These are phyloP conservation scores for Helicoverpa zea DNA, from an alignment of 1,140 invertebrate genomes.

Conservation along the genomic window DNA sequence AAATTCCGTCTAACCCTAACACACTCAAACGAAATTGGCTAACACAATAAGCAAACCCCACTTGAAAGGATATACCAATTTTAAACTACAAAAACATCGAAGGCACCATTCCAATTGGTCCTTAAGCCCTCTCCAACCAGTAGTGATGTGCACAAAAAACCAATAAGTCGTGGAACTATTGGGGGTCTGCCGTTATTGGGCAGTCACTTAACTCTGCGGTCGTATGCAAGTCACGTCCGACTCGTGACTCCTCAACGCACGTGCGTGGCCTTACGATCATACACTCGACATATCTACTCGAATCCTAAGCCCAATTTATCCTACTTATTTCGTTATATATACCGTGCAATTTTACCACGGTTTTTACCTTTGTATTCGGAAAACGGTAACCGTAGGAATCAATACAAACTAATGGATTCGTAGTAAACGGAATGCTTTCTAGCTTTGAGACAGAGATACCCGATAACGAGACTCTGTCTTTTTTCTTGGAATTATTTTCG, in stretches of 20 bases:
- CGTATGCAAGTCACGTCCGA: constrained; percentile 57
- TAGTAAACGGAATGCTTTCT: constrained; percentile 37
- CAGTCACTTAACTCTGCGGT: constrained; percentile 51
- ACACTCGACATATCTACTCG: constrained; percentile 54
- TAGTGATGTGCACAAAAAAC: constrained; percentile 15
- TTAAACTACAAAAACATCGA: constrained; percentile 24
- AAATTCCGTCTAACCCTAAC: background rate
- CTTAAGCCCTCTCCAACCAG: background rate
- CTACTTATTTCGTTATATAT: constrained; percentile 59
- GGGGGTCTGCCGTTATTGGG: constrained; percentile 54
- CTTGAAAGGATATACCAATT: background rate
- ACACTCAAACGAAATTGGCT: background rate
- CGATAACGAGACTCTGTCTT: background rate
- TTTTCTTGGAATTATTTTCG: constrained; percentile 12
- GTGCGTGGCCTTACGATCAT: constrained; percentile 55
- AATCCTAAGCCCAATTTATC: constrained; percentile 67
- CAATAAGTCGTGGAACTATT: constrained; percentile 38
- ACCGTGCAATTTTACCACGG: constrained; percentile 54
- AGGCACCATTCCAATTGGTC: constrained; percentile 49
- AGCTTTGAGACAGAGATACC: background rate
- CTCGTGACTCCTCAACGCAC: constrained; percentile 65
- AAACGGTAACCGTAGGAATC: constrained; percentile 15
- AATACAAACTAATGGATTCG: constrained; percentile 59
- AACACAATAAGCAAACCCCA: background rate
- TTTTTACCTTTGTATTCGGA: constrained; percentile 49